A percentile compares a stretch with the other conserved stretches of the same genome.
Conservation (phyloP, 2,113 vertebrate genomes). For the Aptenodytes forsteri region DNA sequence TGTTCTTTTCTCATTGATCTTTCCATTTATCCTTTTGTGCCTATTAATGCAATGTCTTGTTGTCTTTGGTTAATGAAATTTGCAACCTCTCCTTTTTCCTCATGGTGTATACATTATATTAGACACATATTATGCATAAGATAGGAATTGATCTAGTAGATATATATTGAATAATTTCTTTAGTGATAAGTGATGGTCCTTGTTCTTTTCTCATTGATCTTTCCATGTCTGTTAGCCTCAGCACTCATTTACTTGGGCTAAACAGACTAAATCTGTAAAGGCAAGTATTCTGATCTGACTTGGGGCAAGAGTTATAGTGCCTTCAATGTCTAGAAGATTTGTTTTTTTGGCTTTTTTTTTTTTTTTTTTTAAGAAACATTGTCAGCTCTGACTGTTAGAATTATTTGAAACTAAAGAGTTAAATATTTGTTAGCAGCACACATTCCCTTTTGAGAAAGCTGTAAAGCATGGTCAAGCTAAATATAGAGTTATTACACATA, state of each 20-base stretch:
- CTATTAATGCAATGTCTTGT: not conserved
- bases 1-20: not conserved
- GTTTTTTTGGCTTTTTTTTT: fast-evolving
- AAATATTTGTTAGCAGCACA: not conserved
- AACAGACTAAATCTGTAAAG: not conserved
- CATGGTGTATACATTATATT: not conserved
- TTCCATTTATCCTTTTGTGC: not conserved
- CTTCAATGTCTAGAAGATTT: not conserved
- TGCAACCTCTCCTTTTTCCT: not conserved
- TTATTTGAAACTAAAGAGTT: not conserved
- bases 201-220: not conserved
- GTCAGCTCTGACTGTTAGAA: not conserved
- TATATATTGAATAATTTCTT: not conserved
- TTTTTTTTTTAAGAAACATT: not conserved
- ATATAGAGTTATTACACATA: not conserved
- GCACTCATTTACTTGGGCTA: not conserved
- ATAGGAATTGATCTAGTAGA: not conserved
- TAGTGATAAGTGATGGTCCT: not conserved
- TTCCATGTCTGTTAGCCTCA: not conserved
- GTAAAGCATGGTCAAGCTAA: not conserved
- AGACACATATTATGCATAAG: not conserved
- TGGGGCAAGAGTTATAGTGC: not conserved
- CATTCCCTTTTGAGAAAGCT: not conserved
- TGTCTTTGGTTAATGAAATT: not conserved
- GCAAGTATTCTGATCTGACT: not conserved